Conservation (phyloP, 2,888 invertebrate genomes). For the Melieria picta region DNA sequence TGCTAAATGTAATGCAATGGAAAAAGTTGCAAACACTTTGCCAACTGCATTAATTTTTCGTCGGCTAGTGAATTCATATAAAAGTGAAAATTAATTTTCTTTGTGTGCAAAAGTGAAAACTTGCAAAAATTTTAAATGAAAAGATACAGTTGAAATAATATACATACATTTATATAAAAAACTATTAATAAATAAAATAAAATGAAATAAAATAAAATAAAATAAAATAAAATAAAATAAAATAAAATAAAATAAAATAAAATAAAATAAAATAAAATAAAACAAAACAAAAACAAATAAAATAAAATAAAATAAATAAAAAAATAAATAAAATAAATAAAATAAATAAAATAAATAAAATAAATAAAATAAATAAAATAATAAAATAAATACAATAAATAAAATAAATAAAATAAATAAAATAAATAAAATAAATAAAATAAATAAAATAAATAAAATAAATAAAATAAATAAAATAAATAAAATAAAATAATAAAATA, state of each 20-base stretch:
- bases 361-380: neutral
- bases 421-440: constrained; percentile 4
- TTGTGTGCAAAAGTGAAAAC: too few species aligned
- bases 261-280: constrained; percentile 10
- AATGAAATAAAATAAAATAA: constrained; percentile 10
- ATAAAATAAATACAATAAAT: neutral
- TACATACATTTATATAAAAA: neutral
- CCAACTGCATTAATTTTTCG: too few species aligned
- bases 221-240: constrained; percentile 14
- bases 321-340: neutral
- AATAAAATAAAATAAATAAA: neutral
- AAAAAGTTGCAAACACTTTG: too few species aligned
- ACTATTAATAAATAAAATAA: constrained; percentile 6
- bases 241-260: constrained; percentile 11
- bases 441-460: constrained; percentile 19
- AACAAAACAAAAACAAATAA: constrained; percentile 5
- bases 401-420: neutral
- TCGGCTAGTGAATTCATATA: too few species aligned
- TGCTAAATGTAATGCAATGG: too few species aligned
- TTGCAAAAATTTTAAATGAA: neutral
- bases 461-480: neutral
- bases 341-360: neutral
- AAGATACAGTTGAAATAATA: constrained; percentile 3
- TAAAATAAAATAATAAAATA: too few species aligned
- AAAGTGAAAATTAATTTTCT: too few species aligned